phyloP scores from a whole-genome alignment of 2,888 invertebrate species.

The Phyllotreta striolata region DNA sequence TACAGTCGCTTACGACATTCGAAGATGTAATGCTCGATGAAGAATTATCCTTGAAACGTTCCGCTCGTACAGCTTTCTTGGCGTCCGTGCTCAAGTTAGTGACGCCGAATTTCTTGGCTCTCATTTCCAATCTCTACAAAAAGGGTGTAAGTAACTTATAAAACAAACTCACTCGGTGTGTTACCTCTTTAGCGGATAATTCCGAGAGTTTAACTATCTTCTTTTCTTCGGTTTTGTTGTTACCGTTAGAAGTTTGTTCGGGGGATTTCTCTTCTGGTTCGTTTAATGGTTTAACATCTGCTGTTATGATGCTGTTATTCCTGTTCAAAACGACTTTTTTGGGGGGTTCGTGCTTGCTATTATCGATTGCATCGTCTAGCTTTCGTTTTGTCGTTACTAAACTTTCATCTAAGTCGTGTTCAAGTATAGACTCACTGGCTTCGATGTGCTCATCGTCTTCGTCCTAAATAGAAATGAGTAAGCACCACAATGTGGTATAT shows the following conservation, averaged over 20 bases:
- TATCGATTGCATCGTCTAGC: conserved; percentile 41
- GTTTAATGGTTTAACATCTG: conserved; percentile 1
- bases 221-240: conserved; percentile 54
- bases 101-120: conserved; percentile 83
- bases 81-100: conserved; percentile 66
- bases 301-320: conserved; percentile 50
- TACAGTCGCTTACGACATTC: conserved; percentile 43
- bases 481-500: conserved; percentile 2
- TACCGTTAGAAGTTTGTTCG: conserved; percentile 45
- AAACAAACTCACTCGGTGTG: conserved; percentile 13
- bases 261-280: conserved; percentile 39
- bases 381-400: conserved; percentile 52
- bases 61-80: conserved; percentile 73
- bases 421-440: conserved; percentile 55
- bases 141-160: conserved; percentile 31
- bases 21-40: conserved; percentile 41
- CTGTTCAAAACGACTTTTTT: conserved; percentile 73
- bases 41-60: conserved; percentile 66
- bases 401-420: conserved; percentile 52
- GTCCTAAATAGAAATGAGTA: conserved; percentile 43
- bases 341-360: conserved; percentile 55
- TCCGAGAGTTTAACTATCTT: conserved; percentile 69
- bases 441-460: conserved; percentile 58
- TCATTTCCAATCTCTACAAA: conserved; percentile 71
- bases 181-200: conserved; percentile 67